These are phyloP conservation scores for Oreohelix idahoensis DNA, from an alignment of 1,140 invertebrate species.

Conservation along the genomic window DNA sequence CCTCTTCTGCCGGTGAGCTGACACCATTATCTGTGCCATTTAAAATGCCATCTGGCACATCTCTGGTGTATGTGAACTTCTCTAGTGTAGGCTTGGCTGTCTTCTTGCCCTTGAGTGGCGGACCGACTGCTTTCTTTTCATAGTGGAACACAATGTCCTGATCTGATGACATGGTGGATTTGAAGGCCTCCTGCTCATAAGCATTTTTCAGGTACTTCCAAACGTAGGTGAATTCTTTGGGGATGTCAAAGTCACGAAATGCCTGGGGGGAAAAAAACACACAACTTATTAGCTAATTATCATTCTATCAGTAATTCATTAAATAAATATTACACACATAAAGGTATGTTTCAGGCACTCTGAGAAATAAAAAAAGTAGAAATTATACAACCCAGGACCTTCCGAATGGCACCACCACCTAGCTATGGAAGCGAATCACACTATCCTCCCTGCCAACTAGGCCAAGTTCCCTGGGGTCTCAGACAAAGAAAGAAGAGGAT, in stretches of 20 bases:
- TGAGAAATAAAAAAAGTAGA: too few species aligned
- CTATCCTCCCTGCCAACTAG: too few species aligned
- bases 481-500: too few species aligned
- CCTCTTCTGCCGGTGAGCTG: background rate
- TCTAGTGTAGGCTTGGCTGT: conserved; percentile 45
- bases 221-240: conserved; percentile 83
- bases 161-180: conserved; percentile 95
- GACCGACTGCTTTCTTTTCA: conserved; percentile 76
- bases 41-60: conserved; percentile 38
- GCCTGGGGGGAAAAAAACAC: conserved; percentile 69
- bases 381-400: too few species aligned
- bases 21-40: background rate
- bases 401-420: too few species aligned
- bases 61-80: conserved; percentile 48
- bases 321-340: too few species aligned
- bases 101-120: background rate
- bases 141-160: conserved; percentile 99
- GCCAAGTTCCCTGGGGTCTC: too few species aligned
- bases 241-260: conserved; percentile 94
- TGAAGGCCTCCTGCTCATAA: conserved; percentile 96
- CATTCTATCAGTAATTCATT: too few species aligned
- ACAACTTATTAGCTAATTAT: too few species aligned
- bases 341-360: too few species aligned
- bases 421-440: too few species aligned
- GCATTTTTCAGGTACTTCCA: conserved; percentile 97